Conservation (phyloP, 2,797 vertebrate genomes). For the Smutsia gigantea region DNA sequence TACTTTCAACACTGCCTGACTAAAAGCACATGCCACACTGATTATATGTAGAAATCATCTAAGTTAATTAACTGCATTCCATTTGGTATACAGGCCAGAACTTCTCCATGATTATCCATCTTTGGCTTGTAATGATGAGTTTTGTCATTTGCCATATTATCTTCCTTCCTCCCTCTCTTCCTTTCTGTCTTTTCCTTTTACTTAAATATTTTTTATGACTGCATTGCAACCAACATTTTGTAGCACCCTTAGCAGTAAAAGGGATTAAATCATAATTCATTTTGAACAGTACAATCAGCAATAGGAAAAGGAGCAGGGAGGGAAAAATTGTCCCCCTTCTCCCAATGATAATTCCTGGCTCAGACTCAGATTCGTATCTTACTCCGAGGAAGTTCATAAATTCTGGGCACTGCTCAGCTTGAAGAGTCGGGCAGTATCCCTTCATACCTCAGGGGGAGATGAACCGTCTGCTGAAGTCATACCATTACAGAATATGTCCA, state of each 20-base stretch:
- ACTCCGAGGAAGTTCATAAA: conserved; percentile 69
- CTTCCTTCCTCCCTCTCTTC: not conserved
- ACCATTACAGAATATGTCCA: not conserved
- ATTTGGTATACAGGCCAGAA: not conserved
- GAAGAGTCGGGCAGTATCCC: not conserved
- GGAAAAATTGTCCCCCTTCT: conserved; percentile 31
- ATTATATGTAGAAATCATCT: not conserved
- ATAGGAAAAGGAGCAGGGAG: conserved; percentile 9
- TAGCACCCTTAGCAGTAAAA: conserved; percentile 55
- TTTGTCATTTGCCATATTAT: conserved; percentile 44
- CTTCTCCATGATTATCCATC: not conserved
- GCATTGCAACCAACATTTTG: conserved; percentile 52
- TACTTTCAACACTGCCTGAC: not conserved
- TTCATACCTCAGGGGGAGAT: conserved; percentile 29
- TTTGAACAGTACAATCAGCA: conserved; percentile 63
- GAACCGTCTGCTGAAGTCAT: not conserved
- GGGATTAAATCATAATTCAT: conserved; percentile 52
- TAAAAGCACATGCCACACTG: not conserved
- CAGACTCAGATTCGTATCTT: conserved; percentile 28
- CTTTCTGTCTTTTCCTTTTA: not conserved
- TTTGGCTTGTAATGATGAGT: not conserved
- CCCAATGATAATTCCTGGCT: conserved; percentile 52
- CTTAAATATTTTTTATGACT: conserved; percentile 40
- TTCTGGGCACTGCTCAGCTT: conserved; percentile 61
- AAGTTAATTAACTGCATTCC: not conserved